These are phyloP conservation scores for Mastomys natalensis DNA, from an alignment of 2,113 vertebrate genomes.

Conservation along the genomic window DNA sequence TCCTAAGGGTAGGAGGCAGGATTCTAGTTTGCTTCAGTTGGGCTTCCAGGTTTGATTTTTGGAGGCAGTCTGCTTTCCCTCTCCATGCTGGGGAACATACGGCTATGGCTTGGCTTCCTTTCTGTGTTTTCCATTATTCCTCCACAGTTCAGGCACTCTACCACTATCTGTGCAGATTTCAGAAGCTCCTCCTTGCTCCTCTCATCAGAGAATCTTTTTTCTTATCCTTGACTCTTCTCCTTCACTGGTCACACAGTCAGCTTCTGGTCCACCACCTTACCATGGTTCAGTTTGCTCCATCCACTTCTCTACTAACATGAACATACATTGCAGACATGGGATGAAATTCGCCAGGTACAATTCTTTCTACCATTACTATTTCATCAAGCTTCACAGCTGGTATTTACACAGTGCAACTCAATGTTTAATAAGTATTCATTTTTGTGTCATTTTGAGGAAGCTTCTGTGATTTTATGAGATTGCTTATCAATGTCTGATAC, in stretches of 20 bases:
- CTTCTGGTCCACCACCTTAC: background rate
- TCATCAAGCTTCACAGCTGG: background rate
- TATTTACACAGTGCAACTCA: background rate
- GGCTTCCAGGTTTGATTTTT: background rate
- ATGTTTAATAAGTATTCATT: background rate
- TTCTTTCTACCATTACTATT: background rate
- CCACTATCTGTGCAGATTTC: background rate
- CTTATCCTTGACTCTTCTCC: background rate
- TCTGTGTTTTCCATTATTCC: background rate
- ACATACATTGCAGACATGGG: background rate
- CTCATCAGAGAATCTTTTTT: background rate
- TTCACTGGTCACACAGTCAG: background rate
- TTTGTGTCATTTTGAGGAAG: background rate
- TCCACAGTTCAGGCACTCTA: background rate
- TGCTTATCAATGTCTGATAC: background rate
- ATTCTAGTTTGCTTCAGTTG: background rate
- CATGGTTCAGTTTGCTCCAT: background rate
- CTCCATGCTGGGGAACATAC: background rate
- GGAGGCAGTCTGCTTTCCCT: background rate
- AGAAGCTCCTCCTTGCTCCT: background rate
- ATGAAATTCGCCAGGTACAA: background rate
- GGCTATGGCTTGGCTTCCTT: too few relatives aligned
- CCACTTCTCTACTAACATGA: background rate
- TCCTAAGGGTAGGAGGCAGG: background rate
- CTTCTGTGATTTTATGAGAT: background rate